Base-by-base conservation (phyloP, 1,140 invertebrate genomes). In the Zaprionus africanus region DNA sequence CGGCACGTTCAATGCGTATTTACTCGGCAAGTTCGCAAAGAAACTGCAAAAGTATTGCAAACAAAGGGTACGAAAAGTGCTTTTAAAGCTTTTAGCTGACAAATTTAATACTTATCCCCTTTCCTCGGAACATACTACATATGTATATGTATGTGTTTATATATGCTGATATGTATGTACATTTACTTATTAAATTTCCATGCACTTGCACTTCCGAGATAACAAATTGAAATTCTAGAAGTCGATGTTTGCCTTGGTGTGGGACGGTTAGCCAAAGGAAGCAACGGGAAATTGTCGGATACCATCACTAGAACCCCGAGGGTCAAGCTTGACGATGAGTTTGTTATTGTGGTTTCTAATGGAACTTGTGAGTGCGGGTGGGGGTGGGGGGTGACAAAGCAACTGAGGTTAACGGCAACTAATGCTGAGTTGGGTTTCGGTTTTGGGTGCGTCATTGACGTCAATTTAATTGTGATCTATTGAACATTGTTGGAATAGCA, bases 181-280 rank as follows among this genome's bases (percentile, higher is more conserved):
- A 17, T 2, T 49, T 28, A 57, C 26, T 49, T 43, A 38, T 56
- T 56, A 38, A 68, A 70, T 75, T 69, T 75, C 58, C 62, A 66
- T 86, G 76, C 68, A 82, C 67, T 79, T 82, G 80, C 80, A 73
- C 70, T 86, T 87, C 80, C 80, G 77, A 84, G 81, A 84, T 88
- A 81, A 70, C 81, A 66, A 90, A 88, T 90, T 87, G 84, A 88
- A 87, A 87, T 88, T 88, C 85, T 73, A 87, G 67, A 51, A 24
- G 46, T 24, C 46, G 46, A 73, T 88, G 81, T 76, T 86, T 77
- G 69, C 36, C 63, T 46, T 34, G 54, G 26, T 13, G 31, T 56
- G 43, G 53, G 26, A 9, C 31, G 28, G 4, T 51, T 53, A 54
- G 41, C 12, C 80, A 75, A 75, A 82, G 84, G 84, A 87, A 87